These are phyloP conservation scores for Hormaphis cornu DNA, from an alignment of 1,140 invertebrate genomes.

Conservation along the genomic window DNA sequence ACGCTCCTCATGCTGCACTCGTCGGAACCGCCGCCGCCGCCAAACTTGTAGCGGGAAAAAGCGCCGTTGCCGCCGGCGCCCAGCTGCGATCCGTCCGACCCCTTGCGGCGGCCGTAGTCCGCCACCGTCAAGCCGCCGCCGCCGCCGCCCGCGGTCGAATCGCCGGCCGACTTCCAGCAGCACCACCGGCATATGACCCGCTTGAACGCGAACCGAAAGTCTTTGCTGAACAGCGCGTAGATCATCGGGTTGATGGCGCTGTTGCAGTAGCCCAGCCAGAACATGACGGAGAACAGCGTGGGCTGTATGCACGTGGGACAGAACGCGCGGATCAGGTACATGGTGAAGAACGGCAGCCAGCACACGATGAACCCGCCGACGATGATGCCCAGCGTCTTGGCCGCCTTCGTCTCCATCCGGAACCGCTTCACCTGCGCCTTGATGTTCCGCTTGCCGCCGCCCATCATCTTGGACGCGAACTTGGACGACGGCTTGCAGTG, in stretches of 20 bases:
- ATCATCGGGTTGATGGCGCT: constrained; percentile 88
- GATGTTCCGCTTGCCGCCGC: constrained; percentile 75
- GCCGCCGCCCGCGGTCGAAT: constrained; percentile 26
- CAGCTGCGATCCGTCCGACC: constrained; percentile 57
- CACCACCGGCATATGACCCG: constrained; percentile 77
- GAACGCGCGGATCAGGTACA: constrained; percentile 79
- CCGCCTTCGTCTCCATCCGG: constrained; percentile 85
- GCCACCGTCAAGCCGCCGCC: constrained; percentile 34
- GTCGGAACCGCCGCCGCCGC: constrained; percentile 32
- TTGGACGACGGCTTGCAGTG: constrained; percentile 29
- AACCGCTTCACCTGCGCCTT: constrained; percentile 75
- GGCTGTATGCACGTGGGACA: constrained; percentile 68
- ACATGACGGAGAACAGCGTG: constrained; percentile 78
- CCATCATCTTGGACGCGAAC: constrained; percentile 56
- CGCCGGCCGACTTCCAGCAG: constrained; percentile 43
- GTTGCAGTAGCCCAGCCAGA: constrained; percentile 96
- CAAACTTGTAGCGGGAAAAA: constrained; percentile 42
- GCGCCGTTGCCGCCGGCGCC: constrained; percentile 31
- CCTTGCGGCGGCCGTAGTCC: constrained; percentile 43
- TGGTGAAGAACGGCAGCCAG: constrained; percentile 91
- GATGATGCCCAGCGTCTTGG: constrained; percentile 87
- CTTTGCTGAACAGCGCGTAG: constrained; percentile 84
- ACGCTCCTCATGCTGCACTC: constrained; percentile 11
- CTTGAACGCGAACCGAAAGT: constrained; percentile 86
- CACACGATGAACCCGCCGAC: constrained; percentile 88